These are phyloP conservation scores for Eumacrocentrus americanus DNA, from an alignment of 2,888 invertebrate species.

Conservation along the genomic window DNA sequence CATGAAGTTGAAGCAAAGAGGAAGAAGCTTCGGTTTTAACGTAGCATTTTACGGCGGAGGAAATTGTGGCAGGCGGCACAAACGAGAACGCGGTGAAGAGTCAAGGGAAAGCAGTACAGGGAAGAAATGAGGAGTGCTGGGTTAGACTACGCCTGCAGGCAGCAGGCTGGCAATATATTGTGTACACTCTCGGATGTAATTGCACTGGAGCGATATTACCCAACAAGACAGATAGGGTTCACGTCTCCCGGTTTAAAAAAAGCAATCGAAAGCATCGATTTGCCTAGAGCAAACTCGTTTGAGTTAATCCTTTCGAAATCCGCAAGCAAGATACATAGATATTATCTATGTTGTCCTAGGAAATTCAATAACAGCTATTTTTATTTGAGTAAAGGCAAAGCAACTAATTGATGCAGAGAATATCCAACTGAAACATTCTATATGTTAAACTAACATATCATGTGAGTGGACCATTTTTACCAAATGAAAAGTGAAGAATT, in stretches of 20 bases:
- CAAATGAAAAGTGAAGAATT: no score
- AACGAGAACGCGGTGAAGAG: conserved; percentile 12
- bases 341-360: background rate
- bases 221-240: conserved; percentile 12
- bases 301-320: no score
- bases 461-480: no score
- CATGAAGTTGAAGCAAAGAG: conserved; percentile 7
- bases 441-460: no score
- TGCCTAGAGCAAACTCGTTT: conserved; percentile 7
- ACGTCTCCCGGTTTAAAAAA: background rate
- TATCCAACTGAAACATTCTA: no score
- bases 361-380: no score
- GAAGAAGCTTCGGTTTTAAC: conserved; percentile 12
- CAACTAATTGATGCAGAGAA: no score
- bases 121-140: conserved; percentile 15
- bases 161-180: conserved; percentile 2
- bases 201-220: conserved; percentile 29
- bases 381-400: no score
- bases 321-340: background rate
- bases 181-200: conserved; percentile 21
- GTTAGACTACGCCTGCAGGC: conserved; percentile 16
- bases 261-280: conserved; percentile 28
- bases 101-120: conserved; percentile 10
- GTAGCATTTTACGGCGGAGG: background rate
- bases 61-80: conserved; percentile 20